Evolutionary conservation across 2,113 vertebrate species (phyloP).

Genomic region (Butorides virescens): DNA sequence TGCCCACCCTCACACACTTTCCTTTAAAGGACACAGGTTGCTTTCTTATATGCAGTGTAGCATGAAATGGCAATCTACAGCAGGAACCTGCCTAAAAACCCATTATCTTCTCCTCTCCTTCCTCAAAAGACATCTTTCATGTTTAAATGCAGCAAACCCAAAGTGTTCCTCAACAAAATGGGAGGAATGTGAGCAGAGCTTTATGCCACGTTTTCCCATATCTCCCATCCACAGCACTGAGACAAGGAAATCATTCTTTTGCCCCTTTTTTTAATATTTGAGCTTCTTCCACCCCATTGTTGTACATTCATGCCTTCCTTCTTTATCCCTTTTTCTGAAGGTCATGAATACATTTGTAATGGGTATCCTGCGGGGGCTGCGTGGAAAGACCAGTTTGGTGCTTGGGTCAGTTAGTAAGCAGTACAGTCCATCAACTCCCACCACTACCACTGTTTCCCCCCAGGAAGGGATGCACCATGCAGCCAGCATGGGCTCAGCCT

Average conservation of each 20-base stretch:
- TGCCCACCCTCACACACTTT: neutral
- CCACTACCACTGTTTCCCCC: neutral
- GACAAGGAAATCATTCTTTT: neutral
- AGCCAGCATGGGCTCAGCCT: neutral
- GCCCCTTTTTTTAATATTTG: neutral
- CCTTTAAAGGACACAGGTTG: conserved; percentile 80
- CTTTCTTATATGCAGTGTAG: conserved; percentile 78
- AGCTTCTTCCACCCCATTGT: neutral
- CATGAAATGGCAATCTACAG: conserved; percentile 84
- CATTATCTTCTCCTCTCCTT: neutral
- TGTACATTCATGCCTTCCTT: fast-evolving
- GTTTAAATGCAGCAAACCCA: neutral
- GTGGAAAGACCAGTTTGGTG: neutral
- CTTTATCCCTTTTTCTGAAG: neutral
- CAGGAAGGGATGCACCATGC: neutral
- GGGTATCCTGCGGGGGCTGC: neutral
- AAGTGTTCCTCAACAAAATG: neutral
- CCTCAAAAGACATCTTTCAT: neutral
- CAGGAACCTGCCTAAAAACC: conserved; percentile 54
- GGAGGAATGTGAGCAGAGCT: neutral
- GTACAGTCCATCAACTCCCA: neutral
- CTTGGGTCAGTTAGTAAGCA: neutral
- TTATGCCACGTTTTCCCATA: neutral
- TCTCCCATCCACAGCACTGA: neutral
- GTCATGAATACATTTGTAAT: neutral